These are phyloP conservation scores for Motacilla tschutschensis DNA, from an alignment of 2,113 vertebrate species.

Conservation along the genomic window DNA sequence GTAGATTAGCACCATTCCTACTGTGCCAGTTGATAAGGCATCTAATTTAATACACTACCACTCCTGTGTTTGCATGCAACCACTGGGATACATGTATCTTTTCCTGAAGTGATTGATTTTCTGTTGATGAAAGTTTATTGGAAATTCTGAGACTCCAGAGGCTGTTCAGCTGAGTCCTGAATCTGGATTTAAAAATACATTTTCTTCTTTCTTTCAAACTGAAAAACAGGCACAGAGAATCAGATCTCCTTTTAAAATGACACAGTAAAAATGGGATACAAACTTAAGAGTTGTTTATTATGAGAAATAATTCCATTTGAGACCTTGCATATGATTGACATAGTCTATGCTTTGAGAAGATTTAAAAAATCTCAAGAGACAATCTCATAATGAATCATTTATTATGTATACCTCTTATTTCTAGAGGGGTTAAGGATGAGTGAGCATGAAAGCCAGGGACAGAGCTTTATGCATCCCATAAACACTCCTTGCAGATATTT, in stretches of 20 bases:
- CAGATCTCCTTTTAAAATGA: slow-evolving; percentile 9
- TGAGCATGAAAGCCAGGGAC: slow-evolving; percentile 57
- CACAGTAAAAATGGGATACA: slow-evolving; percentile 28
- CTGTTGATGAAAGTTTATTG: slow-evolving; percentile 46
- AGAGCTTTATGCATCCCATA: slow-evolving; percentile 37
- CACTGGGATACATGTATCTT: slow-evolving; percentile 6
- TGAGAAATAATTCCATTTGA: slow-evolving; percentile 41
- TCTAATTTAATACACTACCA: slow-evolving; percentile 11
- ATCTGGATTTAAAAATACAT: slow-evolving; percentile 21
- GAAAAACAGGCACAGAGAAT: slow-evolving; percentile 16
- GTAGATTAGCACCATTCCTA: not conserved
- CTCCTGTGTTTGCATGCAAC: not conserved
- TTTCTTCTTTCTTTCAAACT: not conserved
- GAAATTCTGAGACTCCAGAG: slow-evolving; percentile 25
- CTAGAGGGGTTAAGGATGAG: slow-evolving; percentile 56
- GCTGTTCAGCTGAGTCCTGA: slow-evolving; percentile 8
- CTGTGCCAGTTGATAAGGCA: not conserved
- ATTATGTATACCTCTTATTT: slow-evolving; percentile 60
- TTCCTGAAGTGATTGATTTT: slow-evolving; percentile 44
- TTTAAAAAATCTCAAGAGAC: slow-evolving; percentile 57
- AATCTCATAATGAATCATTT: slow-evolving; percentile 65
- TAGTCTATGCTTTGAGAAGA: slow-evolving; percentile 50
- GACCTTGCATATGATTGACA: slow-evolving; percentile 49
- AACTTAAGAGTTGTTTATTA: slow-evolving; percentile 41
- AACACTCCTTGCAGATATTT: slow-evolving; percentile 50